A percentile compares a stretch with the other conserved stretches of the same genome.
Evolutionary conservation across 1,140 invertebrate species (phyloP).

Genomic region (Lepidostoma basale): DNA sequence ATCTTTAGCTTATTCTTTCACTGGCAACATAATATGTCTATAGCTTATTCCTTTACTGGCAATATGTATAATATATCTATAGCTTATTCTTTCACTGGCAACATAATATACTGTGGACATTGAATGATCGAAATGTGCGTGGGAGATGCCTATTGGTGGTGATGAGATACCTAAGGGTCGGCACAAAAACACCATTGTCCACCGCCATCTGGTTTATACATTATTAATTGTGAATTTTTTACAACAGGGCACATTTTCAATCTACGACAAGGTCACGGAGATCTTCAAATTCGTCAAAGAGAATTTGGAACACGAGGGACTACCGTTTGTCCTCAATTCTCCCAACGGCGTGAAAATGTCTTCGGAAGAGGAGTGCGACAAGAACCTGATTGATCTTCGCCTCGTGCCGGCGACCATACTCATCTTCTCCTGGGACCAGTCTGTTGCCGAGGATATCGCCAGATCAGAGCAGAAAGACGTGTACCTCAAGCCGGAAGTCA

Average conservation of each 20-base stretch:
- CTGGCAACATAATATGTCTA: no score
- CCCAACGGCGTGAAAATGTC: conserved; percentile 68
- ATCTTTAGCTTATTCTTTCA: no score
- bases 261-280: conserved; percentile 74
- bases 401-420: conserved; percentile 78
- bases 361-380: conserved; percentile 66
- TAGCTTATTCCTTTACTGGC: no score
- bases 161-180: no score
- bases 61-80: no score
- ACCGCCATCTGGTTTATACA: no score
- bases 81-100: no score
- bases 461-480: conserved; percentile 61
- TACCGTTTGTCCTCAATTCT: conserved; percentile 69
- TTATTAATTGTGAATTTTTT: conserved; percentile 30
- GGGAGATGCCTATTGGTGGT: no score
- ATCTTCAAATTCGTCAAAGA: conserved; percentile 77
- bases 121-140: no score
- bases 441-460: conserved; percentile 58
- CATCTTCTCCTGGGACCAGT: conserved; percentile 68
- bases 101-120: no score
- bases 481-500: conserved; percentile 77
- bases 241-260: conserved; percentile 79
- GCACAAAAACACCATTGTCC: no score
- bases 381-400: conserved; percentile 71
- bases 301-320: conserved; percentile 67